Percentiles rank a stretch among this genome's conserved stretches.
Evolutionary conservation across 2,113 vertebrate species (phyloP).

Genomic region (Paraplagusia blochii): DNA sequence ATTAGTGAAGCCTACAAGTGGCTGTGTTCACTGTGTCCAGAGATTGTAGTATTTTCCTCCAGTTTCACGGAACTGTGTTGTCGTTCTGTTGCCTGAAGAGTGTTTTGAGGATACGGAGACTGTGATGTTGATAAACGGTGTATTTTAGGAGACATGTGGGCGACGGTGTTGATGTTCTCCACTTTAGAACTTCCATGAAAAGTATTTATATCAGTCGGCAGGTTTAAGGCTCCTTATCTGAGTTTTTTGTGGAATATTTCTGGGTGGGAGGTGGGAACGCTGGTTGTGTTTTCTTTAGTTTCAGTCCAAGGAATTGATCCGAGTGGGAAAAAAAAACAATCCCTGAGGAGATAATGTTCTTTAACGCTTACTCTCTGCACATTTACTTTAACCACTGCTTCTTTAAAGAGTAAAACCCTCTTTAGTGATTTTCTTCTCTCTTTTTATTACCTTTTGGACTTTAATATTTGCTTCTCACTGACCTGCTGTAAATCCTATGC

Average conservation of each 20-base stretch:
- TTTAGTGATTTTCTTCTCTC: background rate
- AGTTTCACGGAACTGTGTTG: background rate
- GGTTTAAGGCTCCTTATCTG: constrained; percentile 21
- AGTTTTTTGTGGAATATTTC: constrained; percentile 27
- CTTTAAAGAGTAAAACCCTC: too few species aligned
- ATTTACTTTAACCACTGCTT: constrained; percentile 12
- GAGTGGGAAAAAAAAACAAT: constrained; percentile 21
- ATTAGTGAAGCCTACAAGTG: constrained; percentile 24
- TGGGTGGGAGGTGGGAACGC: background rate
- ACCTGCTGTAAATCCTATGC: too few species aligned
- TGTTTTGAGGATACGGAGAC: too few species aligned
- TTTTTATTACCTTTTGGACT: background rate
- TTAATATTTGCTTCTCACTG: too few species aligned
- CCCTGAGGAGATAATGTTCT: constrained; percentile 4
- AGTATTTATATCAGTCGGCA: constrained; percentile 3
- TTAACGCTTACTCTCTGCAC: background rate
- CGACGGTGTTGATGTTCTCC: background rate
- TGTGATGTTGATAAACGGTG: too few species aligned
- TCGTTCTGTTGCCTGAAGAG: constrained; percentile 14
- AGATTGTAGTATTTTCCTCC: constrained; percentile 20
- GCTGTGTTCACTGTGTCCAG: constrained; percentile 1
- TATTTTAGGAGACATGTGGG: constrained; percentile 1
- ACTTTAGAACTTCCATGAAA: constrained; percentile 15
- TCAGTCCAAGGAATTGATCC: constrained; percentile 20
- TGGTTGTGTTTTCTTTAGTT: constrained; percentile 13